Base-by-base conservation (phyloP, 2,888 invertebrate species). In the Sarcophaga carnaria region DNA sequence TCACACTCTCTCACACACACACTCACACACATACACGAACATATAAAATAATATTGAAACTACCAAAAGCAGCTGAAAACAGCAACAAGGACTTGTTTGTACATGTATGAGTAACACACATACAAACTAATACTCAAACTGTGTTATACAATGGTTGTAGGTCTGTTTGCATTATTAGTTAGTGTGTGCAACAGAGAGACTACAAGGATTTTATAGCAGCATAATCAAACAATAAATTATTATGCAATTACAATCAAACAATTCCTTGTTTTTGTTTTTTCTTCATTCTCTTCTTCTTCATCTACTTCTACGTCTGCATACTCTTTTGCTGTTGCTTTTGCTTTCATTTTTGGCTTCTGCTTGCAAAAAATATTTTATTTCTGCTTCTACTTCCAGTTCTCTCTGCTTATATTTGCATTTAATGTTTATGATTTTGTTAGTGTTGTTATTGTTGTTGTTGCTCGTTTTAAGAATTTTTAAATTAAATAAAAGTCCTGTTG, bases 191-290 rank as follows among this genome's bases (percentile, higher is more conserved):
- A 75, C 70, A 66, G 11, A 14, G 62, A 83, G 80, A 62, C 45
- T 75, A 71, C 79, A 85, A 82, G 27, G 69, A 60, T 74, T 76
- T 63, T 64, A 25, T 67, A 62, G 14, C 14, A 76, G 67, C 59
- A 83, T 77, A 75, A 76, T 71, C 85, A 85, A 54, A 80, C 80
- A 80, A 76, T 72, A 83, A 83, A 69, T 83, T 83, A 77, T 70
- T 54, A 49, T 75, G 78, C 80, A 79, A 84, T 76, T 80, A 74
- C 82, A 79, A 81, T 82, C 83, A 81, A 74, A 79, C 76, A 67
- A 64, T 37, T 60, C 20, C 12, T 47, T 22, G n/a, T 20, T 37
- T 8, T 60, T 37, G 37, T 17, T 59, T 27, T 22, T 22, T 22
- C 22, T 22, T 45, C 12, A 27, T 37, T 12, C n/a, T 47, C 12